A percentile compares a stretch with the other conserved stretches of the same genome.
Conservation (phyloP, 2,888 invertebrate species). For the Melanchra persicariae region DNA sequence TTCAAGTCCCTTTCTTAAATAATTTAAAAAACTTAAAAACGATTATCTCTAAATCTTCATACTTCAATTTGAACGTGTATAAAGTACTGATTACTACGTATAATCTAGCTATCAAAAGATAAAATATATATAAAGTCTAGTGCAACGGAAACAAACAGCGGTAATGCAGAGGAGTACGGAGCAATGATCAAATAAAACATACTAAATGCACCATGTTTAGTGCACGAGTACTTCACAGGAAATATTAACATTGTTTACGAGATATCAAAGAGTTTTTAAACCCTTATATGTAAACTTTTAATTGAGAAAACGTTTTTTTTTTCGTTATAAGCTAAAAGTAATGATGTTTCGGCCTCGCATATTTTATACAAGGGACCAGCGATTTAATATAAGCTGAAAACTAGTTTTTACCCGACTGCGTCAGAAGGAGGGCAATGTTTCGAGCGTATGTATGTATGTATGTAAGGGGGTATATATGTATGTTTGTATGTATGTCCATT, state of each 20-base stretch:
- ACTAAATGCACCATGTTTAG: slow-evolving; percentile 40
- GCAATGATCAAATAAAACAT: slow-evolving; percentile 56
- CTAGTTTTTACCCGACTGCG: too few species aligned
- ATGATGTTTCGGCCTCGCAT: background rate
- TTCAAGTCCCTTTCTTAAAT: too few species aligned
- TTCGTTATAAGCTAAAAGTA: background rate
- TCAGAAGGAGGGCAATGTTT: too few species aligned
- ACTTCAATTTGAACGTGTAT: background rate
- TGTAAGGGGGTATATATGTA: too few species aligned
- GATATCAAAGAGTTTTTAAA: slow-evolving; percentile 11
- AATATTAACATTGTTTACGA: slow-evolving; percentile 19
- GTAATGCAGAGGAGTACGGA: slow-evolving; percentile 20
- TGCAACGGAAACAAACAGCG: slow-evolving; percentile 39
- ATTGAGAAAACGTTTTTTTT: background rate
- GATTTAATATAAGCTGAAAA: too few species aligned
- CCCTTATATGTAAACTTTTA: slow-evolving; percentile 4
- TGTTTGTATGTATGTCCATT: too few species aligned
- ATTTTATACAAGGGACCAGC: too few species aligned
- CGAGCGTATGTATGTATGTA: too few species aligned
- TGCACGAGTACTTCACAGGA: background rate
- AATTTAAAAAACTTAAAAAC: too few species aligned
- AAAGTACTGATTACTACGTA: background rate
- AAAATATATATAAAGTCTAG: background rate
- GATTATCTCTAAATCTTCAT: too few species aligned
- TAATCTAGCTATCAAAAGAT: background rate